These are phyloP conservation scores for Idaea dimidiata DNA, from an alignment of 2,888 invertebrate genomes.

Conservation along the genomic window DNA sequence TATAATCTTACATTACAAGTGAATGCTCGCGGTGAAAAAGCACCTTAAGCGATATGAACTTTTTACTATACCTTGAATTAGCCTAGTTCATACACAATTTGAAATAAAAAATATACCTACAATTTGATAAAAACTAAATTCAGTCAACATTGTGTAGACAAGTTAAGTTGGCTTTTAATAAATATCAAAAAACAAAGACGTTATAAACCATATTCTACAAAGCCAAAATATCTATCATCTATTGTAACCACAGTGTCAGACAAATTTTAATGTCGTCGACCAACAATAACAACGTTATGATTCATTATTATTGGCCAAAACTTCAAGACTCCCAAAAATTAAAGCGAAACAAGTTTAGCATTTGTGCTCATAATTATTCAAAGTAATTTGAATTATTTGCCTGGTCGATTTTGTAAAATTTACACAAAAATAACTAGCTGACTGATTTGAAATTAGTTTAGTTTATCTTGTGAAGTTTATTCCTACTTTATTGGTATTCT, in stretches of 20 bases:
- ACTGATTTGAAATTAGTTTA: background rate
- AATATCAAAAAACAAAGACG: background rate
- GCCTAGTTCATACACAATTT: too few relatives aligned
- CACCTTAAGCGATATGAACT: too few relatives aligned
- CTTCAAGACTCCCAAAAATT: slow-evolving; percentile 9
- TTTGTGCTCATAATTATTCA: slow-evolving; percentile 10
- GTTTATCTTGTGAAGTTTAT: background rate
- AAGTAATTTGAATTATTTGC: slow-evolving; percentile 3
- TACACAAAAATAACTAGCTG: background rate
- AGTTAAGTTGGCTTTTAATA: too few relatives aligned
- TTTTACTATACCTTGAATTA: too few relatives aligned
- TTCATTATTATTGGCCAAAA: slow-evolving; percentile 8
- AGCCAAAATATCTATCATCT: background rate
- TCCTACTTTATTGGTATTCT: background rate
- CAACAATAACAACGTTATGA: slow-evolving; percentile 10
- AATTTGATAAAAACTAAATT: too few relatives aligned
- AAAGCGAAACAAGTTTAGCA: slow-evolving; percentile 9
- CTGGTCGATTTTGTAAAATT: background rate
- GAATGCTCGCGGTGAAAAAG: too few relatives aligned
- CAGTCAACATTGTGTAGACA: too few relatives aligned
- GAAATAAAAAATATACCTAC: too few relatives aligned
- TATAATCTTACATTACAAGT: too few relatives aligned
- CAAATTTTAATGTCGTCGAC: slow-evolving; percentile 4
- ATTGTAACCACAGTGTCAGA: background rate
- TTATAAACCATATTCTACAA: background rate